A percentile compares a stretch with the other conserved stretches of the same genome.
Evolutionary conservation across 2,113 vertebrate genomes (phyloP).

Genomic region (Eolophus roseicapilla): DNA sequence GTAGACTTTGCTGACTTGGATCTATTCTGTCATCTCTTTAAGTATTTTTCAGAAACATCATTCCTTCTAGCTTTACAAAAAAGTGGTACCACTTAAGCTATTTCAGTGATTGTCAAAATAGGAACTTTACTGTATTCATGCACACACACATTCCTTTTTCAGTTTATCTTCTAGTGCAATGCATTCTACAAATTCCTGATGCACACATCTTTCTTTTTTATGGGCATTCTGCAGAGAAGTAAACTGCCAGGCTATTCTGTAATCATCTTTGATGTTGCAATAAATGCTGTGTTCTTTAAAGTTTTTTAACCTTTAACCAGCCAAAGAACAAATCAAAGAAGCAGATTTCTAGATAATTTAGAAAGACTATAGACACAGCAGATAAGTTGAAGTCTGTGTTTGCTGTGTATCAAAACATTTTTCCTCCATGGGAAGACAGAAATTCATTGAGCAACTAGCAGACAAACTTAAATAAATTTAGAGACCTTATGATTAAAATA

Average conservation of each 20-base stretch:
- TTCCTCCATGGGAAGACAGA: background rate
- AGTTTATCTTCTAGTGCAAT: slow-evolving; percentile 51
- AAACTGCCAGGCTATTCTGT: slow-evolving; percentile 48
- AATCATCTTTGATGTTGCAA: slow-evolving; percentile 64
- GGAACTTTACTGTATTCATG: background rate
- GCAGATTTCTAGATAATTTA: slow-evolving; percentile 29
- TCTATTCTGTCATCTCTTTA: background rate
- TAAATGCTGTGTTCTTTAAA: slow-evolving; percentile 47
- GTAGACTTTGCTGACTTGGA: background rate
- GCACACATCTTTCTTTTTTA: slow-evolving; percentile 63
- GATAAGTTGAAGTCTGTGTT: slow-evolving; percentile 48
- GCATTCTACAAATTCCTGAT: slow-evolving; percentile 58
- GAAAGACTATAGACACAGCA: slow-evolving; percentile 8
- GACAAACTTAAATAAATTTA: background rate
- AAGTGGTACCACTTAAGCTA: background rate
- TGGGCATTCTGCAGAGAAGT: slow-evolving; percentile 53
- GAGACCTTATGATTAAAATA: background rate
- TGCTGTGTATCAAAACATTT: background rate
- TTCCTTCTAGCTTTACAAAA: background rate
- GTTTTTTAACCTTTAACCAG: slow-evolving; percentile 61
- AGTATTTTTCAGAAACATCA: background rate
- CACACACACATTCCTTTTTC: slow-evolving; percentile 45
- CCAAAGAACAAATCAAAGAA: slow-evolving; percentile 51
- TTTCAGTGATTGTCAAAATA: slow-evolving; percentile 26
- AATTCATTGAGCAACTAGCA: background rate